Base-by-base conservation (phyloP, 1,140 invertebrate genomes). In the Caenorhabditis latens region DNA sequence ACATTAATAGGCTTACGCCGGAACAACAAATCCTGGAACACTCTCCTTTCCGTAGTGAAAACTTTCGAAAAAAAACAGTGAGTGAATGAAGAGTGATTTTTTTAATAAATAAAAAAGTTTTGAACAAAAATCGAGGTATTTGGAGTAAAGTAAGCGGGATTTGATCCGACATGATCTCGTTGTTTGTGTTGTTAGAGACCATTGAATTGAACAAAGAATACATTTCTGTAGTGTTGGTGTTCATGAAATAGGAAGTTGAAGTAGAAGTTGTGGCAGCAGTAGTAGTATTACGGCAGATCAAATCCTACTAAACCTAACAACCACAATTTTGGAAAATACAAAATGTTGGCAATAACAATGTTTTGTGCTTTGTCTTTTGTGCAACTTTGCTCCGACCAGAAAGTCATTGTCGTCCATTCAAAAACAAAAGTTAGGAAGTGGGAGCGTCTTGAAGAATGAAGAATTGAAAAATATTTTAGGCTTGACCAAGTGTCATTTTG, bases 141-240 rank as follows among this genome's bases (percentile, higher is more conserved):
- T 58, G 19, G 55, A 58, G 55, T 58, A 58, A 79, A 11, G 4
- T 79, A 79, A 79, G 43, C 71, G 71, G 71, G 43, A 50, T 14
- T 71, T 79, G 21, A 79, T 79, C 71, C 71, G 46, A 48, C 46
- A 79, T 79, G 43, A 79, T 79, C 71, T 5, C 19, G 21, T 13
- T 79, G 71, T 79, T 79, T 79, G 71, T 79, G 71, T 79, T 79
- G 71, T 79, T 79, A 50, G 4, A 79, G 46, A 48, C 24, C 71
- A 50, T 42, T 24, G 8, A 79, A 79, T 19, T 53, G 71, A 50
- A 79, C 71, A 79, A 50, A 79, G 46, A 79, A 42, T 79, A 79
- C 46, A 9, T 19, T 71, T 71, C 50, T 79, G 46, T 79, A 50
- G 71, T 71, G 9, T 32, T 24, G 46, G 21, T 48, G 43, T 79